Percentiles rank a stretch among this genome's conserved stretches.
phyloP scores from a whole-genome alignment of 2,888 invertebrate genomes.

The Eurois occulta region DNA sequence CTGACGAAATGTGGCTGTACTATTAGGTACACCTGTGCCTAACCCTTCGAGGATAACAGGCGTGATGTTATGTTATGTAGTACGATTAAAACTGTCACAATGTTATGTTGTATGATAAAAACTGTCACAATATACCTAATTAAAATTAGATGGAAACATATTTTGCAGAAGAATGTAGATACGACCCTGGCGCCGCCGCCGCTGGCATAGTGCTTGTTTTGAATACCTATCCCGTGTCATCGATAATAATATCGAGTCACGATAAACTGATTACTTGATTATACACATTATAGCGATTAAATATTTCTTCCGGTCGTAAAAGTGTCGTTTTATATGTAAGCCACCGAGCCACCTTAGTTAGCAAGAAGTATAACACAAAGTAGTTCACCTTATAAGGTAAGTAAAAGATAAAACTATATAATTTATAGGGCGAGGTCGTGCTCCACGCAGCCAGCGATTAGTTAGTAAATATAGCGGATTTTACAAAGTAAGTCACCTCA shows the following conservation, averaged over 20 bases:
- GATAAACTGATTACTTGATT: slow-evolving; percentile 52
- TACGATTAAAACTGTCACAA: neutral
- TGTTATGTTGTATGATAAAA: no score
- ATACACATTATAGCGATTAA: slow-evolving; percentile 35
- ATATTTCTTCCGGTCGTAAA: slow-evolving; percentile 53
- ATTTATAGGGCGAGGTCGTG: slow-evolving; percentile 66
- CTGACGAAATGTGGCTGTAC: neutral
- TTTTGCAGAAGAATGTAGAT: neutral
- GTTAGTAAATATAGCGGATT: slow-evolving; percentile 61
- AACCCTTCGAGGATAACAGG: neutral
- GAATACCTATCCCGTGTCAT: slow-evolving; percentile 47
- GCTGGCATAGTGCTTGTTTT: slow-evolving; percentile 16
- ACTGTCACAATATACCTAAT: neutral
- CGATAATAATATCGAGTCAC: slow-evolving; percentile 33
- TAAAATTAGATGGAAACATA: neutral
- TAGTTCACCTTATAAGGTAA: slow-evolving; percentile 63
- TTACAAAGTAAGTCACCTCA: slow-evolving; percentile 56
- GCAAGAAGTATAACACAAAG: slow-evolving; percentile 51
- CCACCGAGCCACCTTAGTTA: slow-evolving; percentile 28
- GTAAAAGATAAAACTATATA: slow-evolving; percentile 69
- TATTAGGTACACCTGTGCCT: neutral
- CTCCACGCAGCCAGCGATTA: slow-evolving; percentile 57
- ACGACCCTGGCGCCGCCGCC: neutral
- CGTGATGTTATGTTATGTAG: neutral
- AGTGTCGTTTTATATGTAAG: slow-evolving; percentile 23